Base-by-base conservation (phyloP, 2,113 vertebrate genomes). In the Eudorcas thomsonii region DNA sequence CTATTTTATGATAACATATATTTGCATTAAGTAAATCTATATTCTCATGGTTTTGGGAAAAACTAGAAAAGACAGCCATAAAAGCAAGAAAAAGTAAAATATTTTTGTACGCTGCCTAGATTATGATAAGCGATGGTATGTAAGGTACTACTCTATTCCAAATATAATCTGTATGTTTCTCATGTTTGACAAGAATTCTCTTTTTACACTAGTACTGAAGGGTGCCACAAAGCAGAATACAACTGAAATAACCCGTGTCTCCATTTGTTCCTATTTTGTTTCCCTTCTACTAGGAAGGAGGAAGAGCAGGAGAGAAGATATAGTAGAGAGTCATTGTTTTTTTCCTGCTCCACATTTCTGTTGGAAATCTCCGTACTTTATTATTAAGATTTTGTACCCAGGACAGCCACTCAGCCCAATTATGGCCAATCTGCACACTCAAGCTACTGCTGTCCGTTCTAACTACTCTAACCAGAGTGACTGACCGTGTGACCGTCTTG, bases 61-160 rank as follows among this genome's bases (percentile, higher is more conserved):
- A 91, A 26, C 13, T 17, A 86, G 43, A 86, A 67, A 96, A 87
- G 36, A 90, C 59, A 85, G 64, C 48, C n/a, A 83, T 90, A 30
- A 90, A 86, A 97, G 86, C 67, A 98, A 95, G 26, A 25, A 55
- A 96, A 95, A 62, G 16, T 48, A 6, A 93, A 90, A 67, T 85
- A 82, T 59, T 88, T 92, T 94, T 95, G 8, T 7, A 92, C 1
- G 19, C 62, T 85, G 36, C 30, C 48, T 88, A 78, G 48, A 91
- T 90, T 96, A 83, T 84, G 50, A 87, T 67, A 96, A 95, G 48
- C 21, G 60, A 60, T 71, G 30, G 4, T 88, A 92, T 82, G 36
- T 83, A 84, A 90, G 48, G 43, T 94, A n/a, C 3, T 94, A 33
- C 90, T 95, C 30, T 97, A 26, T 82, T 95, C 57, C 81, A 97